phyloP scores from a whole-genome alignment of 1,140 invertebrate genomes.

The Cataglyphis hispanica region DNA sequence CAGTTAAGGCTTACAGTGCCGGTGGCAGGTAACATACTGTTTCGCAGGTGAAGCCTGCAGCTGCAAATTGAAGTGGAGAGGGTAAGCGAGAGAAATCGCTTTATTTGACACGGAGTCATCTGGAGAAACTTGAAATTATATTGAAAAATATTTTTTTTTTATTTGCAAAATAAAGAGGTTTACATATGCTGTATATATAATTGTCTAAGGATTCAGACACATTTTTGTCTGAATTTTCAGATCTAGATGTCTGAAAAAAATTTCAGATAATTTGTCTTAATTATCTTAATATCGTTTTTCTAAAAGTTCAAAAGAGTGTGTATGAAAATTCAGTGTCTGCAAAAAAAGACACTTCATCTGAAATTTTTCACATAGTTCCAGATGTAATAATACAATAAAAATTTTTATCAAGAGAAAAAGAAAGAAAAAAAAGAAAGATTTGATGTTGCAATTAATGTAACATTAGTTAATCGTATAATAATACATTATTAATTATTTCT shows the following conservation, averaged over 20 bases:
- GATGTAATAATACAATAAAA: not conserved
- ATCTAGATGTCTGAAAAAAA: no score
- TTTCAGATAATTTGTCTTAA: no score
- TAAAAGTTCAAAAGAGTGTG: no score
- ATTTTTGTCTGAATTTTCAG: no score
- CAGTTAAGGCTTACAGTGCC: constrained; percentile 68
- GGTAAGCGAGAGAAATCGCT: constrained; percentile 68
- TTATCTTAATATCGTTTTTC: no score
- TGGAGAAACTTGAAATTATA: not conserved
- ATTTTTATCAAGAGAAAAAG: not conserved
- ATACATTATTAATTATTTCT: not conserved
- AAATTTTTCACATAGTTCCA: not conserved
- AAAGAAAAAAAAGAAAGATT: not conserved
- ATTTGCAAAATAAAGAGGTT: not conserved
- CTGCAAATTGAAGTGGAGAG: constrained; percentile 62
- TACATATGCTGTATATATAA: not conserved
- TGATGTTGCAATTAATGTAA: not conserved
- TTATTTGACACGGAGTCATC: constrained; percentile 70
- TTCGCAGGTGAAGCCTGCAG: constrained; percentile 76
- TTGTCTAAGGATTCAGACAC: no score
- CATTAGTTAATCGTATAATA: not conserved
- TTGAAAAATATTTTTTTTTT: no score
- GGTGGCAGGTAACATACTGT: constrained; percentile 72
- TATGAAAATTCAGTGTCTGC: no score
- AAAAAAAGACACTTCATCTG: no score